phyloP scores from a whole-genome alignment of 2,797 vertebrate genomes.

The Cygnus olor region DNA sequence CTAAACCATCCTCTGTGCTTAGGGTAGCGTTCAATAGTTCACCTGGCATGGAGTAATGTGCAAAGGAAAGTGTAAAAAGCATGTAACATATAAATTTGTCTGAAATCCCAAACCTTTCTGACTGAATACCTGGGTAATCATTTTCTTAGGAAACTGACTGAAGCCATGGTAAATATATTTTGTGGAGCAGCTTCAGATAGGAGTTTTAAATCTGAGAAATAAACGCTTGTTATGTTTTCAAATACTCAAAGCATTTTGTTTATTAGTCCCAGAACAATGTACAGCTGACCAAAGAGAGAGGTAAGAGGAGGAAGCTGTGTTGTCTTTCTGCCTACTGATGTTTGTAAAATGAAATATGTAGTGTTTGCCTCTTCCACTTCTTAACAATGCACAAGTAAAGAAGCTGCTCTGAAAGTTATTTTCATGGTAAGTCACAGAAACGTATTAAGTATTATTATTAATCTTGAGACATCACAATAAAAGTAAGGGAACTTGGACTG shows the following conservation, averaged over 20 bases:
- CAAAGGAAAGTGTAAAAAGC: background rate
- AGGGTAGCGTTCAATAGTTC: background rate
- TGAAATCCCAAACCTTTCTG: background rate
- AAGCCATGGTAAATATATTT: background rate
- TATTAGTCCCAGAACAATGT: background rate
- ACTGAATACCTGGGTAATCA: background rate
- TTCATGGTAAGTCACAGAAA: background rate
- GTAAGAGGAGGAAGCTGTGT: background rate
- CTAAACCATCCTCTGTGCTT: background rate
- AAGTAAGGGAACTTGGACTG: slow-evolving; percentile 12
- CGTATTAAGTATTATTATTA: background rate
- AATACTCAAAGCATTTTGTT: background rate
- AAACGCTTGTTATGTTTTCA: background rate
- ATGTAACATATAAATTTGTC: background rate
- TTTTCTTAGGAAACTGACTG: background rate
- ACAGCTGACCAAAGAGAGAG: background rate
- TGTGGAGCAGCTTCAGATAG: background rate
- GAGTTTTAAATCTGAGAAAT: background rate
- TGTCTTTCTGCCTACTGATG: background rate
- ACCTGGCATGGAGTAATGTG: background rate
- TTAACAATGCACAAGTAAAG: background rate
- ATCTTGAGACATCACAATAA: background rate
- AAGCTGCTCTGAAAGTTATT: slow-evolving; percentile 1
- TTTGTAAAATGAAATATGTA: background rate
- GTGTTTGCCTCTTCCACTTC: background rate